Evolutionary conservation across 2,888 invertebrate genomes (phyloP), one percentile per base, ranked within the genome.

Genomic region (Lithodes maja): DNA sequence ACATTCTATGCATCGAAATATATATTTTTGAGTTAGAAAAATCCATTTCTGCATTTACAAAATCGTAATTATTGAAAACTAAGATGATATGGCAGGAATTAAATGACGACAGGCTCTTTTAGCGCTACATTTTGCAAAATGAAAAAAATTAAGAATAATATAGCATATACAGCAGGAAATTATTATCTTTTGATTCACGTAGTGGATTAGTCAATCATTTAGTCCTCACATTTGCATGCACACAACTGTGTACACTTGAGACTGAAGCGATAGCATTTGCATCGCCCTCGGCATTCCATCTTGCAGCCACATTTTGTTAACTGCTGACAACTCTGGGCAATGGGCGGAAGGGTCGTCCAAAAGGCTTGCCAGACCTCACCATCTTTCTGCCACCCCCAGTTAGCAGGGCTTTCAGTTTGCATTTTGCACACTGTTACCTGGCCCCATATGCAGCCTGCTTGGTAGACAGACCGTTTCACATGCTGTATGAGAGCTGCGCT

Each of bases 391-490:
- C 53, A 54, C 15, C 53, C 54, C 53, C 53, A 79, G 3, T 54
- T 2, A n/a, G 3, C 49, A 50, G 78, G 78, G 49, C 15, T 74
- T 5, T 74, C 74, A 74, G 52, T 3, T 78, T 9, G 33, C 53
- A 54, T 53, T 54, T 79, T 7, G 17, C 79, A 79, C 15, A 79
- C 53, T 79, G 53, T 53, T 54, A 54, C 79, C 17, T 79, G 79
- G 55, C 79, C 79, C 79, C 79, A 79, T 52, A 79, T 54, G 55
- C 55, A 79, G 9, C 54, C 17, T 79, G 33, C 54, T 79, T 79
- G 53, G 79, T 49, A 79, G 9, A 17, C n/a, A 54, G 79, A 12
- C 7, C 79, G 53, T 17, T 54, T 79, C 2, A 17, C 53, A 79
- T 54, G 79, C 17, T 79, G 54, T 2, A 54, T 17, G 9, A 79